Percentiles rank a stretch among this genome's conserved stretches.
Conservation (phyloP, 2,797 vertebrate species). For the Dryobates pubescens region DNA sequence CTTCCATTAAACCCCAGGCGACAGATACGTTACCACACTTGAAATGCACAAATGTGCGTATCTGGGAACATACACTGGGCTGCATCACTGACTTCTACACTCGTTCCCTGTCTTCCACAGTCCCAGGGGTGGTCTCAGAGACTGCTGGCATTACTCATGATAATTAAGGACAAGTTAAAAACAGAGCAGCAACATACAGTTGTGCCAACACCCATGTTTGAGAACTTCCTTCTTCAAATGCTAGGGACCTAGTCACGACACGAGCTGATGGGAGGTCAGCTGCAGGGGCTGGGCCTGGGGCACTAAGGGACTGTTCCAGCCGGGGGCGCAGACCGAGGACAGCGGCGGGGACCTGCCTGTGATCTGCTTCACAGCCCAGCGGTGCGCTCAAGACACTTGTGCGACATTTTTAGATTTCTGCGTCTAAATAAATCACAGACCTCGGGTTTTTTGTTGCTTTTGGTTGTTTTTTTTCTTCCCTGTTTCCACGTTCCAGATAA, state of each 20-base stretch:
- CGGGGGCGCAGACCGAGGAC: too few species aligned
- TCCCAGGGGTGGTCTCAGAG: not conserved
- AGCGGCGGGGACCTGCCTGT: not conserved
- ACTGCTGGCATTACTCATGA: not conserved
- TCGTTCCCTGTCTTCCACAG: fast-evolving
- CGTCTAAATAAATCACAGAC: not conserved
- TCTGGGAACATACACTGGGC: fast-evolving
- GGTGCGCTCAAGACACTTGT: fast-evolving
- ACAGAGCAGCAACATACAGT: not conserved
- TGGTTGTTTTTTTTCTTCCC: not conserved
- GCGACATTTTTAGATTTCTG: not conserved
- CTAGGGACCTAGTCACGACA: fast-evolving
- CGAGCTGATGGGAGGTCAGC: fast-evolving
- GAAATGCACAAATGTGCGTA: fast-evolving
- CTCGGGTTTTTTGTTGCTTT: too few species aligned
- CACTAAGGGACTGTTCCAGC: too few species aligned
- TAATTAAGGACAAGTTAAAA: not conserved
- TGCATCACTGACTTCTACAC: fast-evolving
- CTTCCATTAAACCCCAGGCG: not conserved
- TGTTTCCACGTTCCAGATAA: not conserved
- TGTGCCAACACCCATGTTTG: fast-evolving
- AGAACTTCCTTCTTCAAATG: fast-evolving
- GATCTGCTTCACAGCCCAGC: not conserved
- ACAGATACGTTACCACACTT: not conserved
- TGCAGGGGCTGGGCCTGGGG: too few species aligned